These are phyloP conservation scores for Pangasius mekongensis DNA, from an alignment of 2,797 vertebrate species.

Conservation along the genomic window DNA sequence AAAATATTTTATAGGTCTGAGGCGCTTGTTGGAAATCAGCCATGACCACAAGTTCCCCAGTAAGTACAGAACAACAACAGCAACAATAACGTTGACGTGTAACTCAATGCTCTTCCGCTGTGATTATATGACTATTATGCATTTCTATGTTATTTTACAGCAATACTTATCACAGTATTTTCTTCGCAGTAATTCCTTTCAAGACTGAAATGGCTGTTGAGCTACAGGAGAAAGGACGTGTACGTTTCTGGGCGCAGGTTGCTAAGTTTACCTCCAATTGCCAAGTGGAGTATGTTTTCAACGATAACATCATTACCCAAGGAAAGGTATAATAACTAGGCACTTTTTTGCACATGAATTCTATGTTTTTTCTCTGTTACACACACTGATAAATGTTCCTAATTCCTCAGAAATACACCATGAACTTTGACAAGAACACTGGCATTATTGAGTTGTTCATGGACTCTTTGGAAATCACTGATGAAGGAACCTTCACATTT, in stretches of 20 bases:
- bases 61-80: conserved; percentile 67
- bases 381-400: neutral
- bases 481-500: conserved; percentile 96
- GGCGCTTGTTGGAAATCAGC: conserved; percentile 90
- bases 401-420: conserved; percentile 89
- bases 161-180: neutral
- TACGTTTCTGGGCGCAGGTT: conserved; percentile 94
- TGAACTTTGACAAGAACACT: conserved; percentile 86
- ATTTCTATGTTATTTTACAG: neutral
- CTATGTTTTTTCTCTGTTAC: neutral
- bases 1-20: conserved; percentile 80
- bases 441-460: conserved; percentile 96
- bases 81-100: neutral
- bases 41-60: conserved; percentile 93
- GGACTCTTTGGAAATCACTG: conserved; percentile 90
- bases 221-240: conserved; percentile 93
- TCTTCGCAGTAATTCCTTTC: conserved; percentile 85
- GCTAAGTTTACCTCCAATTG: conserved; percentile 86
- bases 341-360: neutral
- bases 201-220: conserved; percentile 90
- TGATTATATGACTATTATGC: neutral
- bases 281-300: conserved; percentile 91
- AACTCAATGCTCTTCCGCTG: neutral
- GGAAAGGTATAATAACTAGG: conserved; percentile 80
- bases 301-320: conserved; percentile 85